Evolutionary conservation across 2,113 vertebrate genomes (phyloP), one percentile per base, ranked within the genome.

Genomic region (Microcebus murinus): DNA sequence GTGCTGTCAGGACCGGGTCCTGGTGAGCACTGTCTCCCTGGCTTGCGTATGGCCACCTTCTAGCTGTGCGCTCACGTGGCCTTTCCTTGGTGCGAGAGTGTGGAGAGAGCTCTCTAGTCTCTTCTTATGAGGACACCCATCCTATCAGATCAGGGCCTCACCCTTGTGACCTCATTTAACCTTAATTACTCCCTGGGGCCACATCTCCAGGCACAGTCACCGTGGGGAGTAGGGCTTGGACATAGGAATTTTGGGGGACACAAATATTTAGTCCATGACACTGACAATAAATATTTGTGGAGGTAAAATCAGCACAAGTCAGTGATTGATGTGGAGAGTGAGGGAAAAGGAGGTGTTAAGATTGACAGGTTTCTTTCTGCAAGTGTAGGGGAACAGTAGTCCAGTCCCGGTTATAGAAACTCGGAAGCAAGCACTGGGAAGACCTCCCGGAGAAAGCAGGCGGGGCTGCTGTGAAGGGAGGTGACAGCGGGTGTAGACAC

Each of bases 401-500:
- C 70, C 4, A 3, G 12, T 20, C 61, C 39, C 17, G 50, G 5
- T 68, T 45, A 34, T 15, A 13, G 50, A 21, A 68, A 55, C 39
- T 39, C 31, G 13, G 90, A 17, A 57, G 55, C 55, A 71, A 68
- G 45, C 36, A 8, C 1, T 14, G 34, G 34, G 74, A 59, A 84
- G 39, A 48, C 21, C 34, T 74, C 73, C 42, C 12, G 23, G 21
- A 94, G 48, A 23, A 52, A 21, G 82, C 3, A 14, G 20, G 34
- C 42, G 10, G 5, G 61, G 65, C 25, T 70, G 18, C 34, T 52
- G 0, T 31, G 42, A 77, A 45, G 79, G 13, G 17, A 42, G 80
- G 14, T 6, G 15, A 15, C 21, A 13, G 42, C 2, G 1, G 25
- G 1, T 48, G 1, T 27, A 3, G 45, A 21, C 11, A 31, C 45